Evolutionary conservation across 2,113 vertebrate species (phyloP).

Genomic region (Acrocephalus kingi): DNA sequence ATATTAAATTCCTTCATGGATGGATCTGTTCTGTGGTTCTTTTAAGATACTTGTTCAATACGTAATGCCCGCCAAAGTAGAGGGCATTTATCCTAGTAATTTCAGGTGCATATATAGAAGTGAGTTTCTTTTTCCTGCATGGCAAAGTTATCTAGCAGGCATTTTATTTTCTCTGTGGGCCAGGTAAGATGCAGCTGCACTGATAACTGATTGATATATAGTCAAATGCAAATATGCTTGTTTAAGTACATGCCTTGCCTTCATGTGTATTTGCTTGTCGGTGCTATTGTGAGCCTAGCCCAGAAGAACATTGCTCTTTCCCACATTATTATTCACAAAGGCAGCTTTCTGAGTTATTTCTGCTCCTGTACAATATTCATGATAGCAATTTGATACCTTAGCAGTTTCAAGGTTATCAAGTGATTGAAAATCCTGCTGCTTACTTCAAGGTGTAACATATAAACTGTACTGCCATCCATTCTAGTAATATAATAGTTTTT

Average conservation of each 20-base stretch:
- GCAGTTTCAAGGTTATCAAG: constrained; percentile 85
- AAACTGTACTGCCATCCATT: constrained; percentile 77
- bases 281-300: constrained; percentile 55
- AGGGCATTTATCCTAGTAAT: not conserved
- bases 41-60: not conserved
- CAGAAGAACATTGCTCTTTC: constrained; percentile 66
- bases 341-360: constrained; percentile 80
- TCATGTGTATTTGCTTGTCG: constrained; percentile 44
- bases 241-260: constrained; percentile 57
- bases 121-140: not conserved
- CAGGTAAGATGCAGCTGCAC: constrained; percentile 40
- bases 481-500: constrained; percentile 78
- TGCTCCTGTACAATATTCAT: constrained; percentile 80
- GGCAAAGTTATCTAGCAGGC: constrained; percentile 5
- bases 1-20: not conserved
- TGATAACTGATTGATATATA: constrained; percentile 54
- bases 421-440: constrained; percentile 83
- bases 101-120: not conserved
- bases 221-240: constrained; percentile 61
- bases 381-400: constrained; percentile 85
- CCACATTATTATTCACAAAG: constrained; percentile 81
- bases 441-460: constrained; percentile 83
- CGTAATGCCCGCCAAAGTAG: not conserved
- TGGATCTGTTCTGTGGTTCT: not conserved
- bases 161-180: constrained; percentile 1